phyloP scores from a whole-genome alignment of 2,797 vertebrate genomes.

The Epinephelus malabaricus region DNA sequence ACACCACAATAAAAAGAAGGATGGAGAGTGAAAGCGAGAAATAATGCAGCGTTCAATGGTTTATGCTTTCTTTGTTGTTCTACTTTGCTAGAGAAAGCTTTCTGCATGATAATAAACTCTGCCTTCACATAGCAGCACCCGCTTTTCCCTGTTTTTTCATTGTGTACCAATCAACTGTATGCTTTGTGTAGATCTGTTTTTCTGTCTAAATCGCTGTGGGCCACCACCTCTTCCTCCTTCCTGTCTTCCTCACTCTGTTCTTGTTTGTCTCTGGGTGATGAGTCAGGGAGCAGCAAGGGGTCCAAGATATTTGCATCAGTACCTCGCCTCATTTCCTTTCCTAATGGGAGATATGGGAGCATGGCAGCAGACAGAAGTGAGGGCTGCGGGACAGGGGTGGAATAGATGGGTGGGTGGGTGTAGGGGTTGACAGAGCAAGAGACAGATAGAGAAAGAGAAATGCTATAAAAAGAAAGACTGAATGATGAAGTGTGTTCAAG shows the following conservation, averaged over 20 bases:
- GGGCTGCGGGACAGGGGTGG: constrained; percentile 30
- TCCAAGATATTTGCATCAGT: constrained; percentile 68
- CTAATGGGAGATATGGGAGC: constrained; percentile 71
- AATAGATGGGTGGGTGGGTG: constrained; percentile 28
- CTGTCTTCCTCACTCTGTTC: constrained; percentile 27
- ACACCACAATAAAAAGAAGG: constrained; percentile 33
- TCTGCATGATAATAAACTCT: constrained; percentile 47
- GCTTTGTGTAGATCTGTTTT: constrained; percentile 33
- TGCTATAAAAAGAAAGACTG: constrained; percentile 43
- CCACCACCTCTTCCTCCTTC: constrained; percentile 29
- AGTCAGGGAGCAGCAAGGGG: constrained; percentile 71
- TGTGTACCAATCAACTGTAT: constrained; percentile 26
- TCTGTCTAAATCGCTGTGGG: constrained; percentile 37
- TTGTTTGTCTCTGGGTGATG: constrained; percentile 61
- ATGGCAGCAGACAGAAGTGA: constrained; percentile 50
- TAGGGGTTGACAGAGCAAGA: constrained; percentile 39
- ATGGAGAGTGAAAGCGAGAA: constrained; percentile 31
- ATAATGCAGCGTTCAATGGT: constrained; percentile 33
- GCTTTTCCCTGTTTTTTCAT: constrained; percentile 4
- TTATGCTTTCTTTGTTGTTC: constrained; percentile 44
- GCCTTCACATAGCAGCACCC: neutral
- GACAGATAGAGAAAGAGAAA: constrained; percentile 35
- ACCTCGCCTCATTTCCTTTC: constrained; percentile 76
- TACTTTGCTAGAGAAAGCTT: constrained; percentile 33
- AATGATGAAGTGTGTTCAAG: constrained; percentile 52